Evolutionary conservation across 2,888 invertebrate genomes (phyloP).

Genomic region (Acrocera orbiculus): DNA sequence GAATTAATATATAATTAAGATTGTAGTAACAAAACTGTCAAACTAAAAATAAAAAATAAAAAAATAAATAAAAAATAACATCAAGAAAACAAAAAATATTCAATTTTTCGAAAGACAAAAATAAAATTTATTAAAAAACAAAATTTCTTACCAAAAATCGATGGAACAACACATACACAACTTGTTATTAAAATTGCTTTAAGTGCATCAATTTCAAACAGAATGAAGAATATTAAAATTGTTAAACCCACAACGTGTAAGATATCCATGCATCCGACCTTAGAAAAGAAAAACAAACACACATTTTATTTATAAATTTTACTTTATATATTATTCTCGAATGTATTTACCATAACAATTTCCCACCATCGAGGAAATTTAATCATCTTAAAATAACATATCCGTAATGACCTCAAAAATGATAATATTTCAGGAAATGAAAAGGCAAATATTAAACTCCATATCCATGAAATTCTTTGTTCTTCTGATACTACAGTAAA

Average conservation of each 20-base stretch:
- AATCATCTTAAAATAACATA: constrained; percentile 55
- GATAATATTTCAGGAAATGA: constrained; percentile 58
- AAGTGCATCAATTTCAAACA: constrained; percentile 65
- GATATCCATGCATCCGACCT: constrained; percentile 55
- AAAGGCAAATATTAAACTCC: constrained; percentile 60
- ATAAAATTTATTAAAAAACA: too few relatives aligned
- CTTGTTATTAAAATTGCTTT: constrained; percentile 72
- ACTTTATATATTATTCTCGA: too few relatives aligned
- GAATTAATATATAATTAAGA: too few relatives aligned
- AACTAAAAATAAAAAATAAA: too few relatives aligned
- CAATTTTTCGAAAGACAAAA: too few relatives aligned
- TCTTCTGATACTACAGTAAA: constrained; percentile 40
- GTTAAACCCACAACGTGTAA: constrained; percentile 62
- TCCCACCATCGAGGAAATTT: constrained; percentile 37
- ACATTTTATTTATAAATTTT: not conserved
- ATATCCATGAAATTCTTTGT: constrained; percentile 59
- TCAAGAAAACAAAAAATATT: too few relatives aligned
- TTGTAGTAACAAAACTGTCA: too few relatives aligned
- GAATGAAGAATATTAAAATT: constrained; percentile 51
- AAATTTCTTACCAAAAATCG: constrained; percentile 44
- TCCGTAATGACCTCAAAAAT: constrained; percentile 49
- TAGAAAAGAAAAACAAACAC: constrained; percentile 15
- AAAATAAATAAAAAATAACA: too few relatives aligned
- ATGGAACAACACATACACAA: constrained; percentile 66
- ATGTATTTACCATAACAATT: constrained; percentile 42